Evolutionary conservation across 2,888 invertebrate genomes (phyloP), one percentile per base, ranked within the genome.

Genomic region (Agrotis exclamationis): DNA sequence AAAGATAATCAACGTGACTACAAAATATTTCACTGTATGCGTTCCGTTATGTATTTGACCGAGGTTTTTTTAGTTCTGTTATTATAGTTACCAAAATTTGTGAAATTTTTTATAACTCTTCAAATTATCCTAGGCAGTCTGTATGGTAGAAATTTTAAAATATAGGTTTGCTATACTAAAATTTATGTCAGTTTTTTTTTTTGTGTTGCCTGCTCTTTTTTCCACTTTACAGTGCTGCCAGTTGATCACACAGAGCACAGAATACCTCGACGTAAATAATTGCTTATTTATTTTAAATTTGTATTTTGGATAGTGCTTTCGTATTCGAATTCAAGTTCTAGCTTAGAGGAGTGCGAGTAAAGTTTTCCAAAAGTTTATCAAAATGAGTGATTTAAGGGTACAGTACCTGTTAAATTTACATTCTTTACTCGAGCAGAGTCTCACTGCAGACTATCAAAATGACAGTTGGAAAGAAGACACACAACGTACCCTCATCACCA

Each of bases 171-270:
- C 20, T 11, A 73, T 44, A 56, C 74, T 3, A 3, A 28, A 2
- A 44, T 44, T 24, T 28, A 20, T 44, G n/a, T 70, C 24, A 44
- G 39, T 39, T 11, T 11, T 6, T 11, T 11, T 6, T 11, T 50
- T 20, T 11, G 14, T 50, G 39, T 48, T 70, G 39, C 22, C 56
- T 24, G 14, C 6, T 14, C 11, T 54, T 20, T 5, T 58, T 14
- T 4, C 11, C 14, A 50, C 13, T 3, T 13, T 28, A 44, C 28
- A 47, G 67, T 45, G 74, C 33, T 44, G 22, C 56, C 28, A 74
- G 22, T 20, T 50, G 50, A 13, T 6, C 9, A 54, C n/a, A 1
- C 14, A 16, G 28, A 48, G 50, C 13, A 45, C 45, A 45, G 9
- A 39, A 11, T 1, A 16, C 13, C 2, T 3, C 28, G 20, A 39